phyloP scores from a whole-genome alignment of 2,888 invertebrate species.

The Hoplodrina blanda region DNA sequence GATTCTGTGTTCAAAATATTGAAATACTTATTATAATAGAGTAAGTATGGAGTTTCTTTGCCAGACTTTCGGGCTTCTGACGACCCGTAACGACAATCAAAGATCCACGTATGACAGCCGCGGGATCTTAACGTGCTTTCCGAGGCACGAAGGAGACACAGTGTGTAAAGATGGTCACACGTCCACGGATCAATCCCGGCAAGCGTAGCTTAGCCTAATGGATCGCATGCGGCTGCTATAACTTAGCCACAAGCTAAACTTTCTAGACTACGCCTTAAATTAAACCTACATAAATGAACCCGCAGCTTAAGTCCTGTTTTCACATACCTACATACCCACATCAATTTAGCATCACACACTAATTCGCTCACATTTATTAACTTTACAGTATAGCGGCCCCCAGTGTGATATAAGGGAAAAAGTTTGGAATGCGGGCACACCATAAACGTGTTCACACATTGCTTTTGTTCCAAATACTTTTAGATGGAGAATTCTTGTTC shows the following conservation, averaged over 20 bases:
- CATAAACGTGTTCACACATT: slow-evolving; percentile 36
- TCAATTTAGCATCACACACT: slow-evolving; percentile 50
- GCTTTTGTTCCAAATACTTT: slow-evolving; percentile 49
- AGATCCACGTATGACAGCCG: no score
- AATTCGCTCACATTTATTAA: slow-evolving; percentile 58
- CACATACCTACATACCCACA: slow-evolving; percentile 14
- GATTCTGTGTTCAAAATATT: no score
- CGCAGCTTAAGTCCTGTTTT: slow-evolving; percentile 30
- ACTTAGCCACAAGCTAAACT: slow-evolving; percentile 3
- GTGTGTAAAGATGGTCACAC: no score
- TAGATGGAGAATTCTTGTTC: slow-evolving; percentile 53
- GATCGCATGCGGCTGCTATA: no score
- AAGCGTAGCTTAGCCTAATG: no score
- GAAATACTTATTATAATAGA: no score
- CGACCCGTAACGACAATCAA: no score
- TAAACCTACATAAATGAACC: slow-evolving; percentile 12
- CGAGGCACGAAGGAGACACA: no score
- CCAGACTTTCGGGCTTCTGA: no score
- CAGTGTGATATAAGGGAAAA: slow-evolving; percentile 49
- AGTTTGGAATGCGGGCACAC: slow-evolving; percentile 56
- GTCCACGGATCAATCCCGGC: no score
- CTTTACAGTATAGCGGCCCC: slow-evolving; percentile 50
- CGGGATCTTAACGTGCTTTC: no score
- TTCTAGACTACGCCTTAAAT: slow-evolving; percentile 29
- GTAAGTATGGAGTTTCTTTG: no score